These are phyloP conservation scores for Pantherophis vulpinus DNA, from an alignment of 2,797 vertebrate genomes.

Conservation along the genomic window DNA sequence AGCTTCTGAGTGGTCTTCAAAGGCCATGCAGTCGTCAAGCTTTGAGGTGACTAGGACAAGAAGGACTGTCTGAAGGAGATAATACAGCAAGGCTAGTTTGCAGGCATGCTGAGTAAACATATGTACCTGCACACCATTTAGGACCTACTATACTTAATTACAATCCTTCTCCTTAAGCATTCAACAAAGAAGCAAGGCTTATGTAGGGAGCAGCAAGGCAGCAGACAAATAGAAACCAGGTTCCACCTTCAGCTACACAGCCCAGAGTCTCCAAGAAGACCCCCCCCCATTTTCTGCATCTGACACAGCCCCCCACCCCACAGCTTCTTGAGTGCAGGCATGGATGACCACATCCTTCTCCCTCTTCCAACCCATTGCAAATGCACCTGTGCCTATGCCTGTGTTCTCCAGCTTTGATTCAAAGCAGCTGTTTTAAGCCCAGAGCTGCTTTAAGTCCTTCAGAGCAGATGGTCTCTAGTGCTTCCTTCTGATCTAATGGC, in stretches of 20 bases:
- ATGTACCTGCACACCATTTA: background rate
- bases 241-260: background rate
- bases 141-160: background rate
- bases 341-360: background rate
- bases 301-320: background rate
- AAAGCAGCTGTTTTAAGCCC: background rate
- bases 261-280: background rate
- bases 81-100: background rate
- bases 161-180: background rate
- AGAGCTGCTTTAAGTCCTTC: background rate
- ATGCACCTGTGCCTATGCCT: background rate
- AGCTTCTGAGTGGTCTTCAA: background rate
- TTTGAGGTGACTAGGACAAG: background rate
- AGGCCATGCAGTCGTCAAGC: background rate
- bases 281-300: background rate
- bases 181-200: background rate
- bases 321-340: background rate
- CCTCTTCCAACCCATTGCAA: background rate
- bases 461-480: background rate
- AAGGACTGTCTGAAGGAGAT: background rate
- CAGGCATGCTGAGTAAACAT: background rate
- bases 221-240: background rate
- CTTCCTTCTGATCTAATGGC: background rate
- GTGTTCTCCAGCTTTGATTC: background rate
- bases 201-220: background rate